Evolutionary conservation across 2,113 vertebrate genomes (phyloP).

Genomic region (Dromiciops gliroides): DNA sequence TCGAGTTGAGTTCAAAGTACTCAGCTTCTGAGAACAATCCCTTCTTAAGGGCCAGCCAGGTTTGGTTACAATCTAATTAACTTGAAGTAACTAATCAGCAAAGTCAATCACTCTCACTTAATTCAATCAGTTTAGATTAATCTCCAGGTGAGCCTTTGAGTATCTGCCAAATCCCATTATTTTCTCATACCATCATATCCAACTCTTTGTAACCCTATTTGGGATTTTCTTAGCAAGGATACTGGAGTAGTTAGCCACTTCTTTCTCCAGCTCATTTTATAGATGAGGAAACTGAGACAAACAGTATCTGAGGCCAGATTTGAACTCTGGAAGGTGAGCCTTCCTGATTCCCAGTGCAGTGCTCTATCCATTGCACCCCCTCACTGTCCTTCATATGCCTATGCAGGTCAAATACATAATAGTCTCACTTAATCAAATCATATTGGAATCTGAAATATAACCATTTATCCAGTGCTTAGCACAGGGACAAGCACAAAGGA

Average conservation of each 20-base stretch:
- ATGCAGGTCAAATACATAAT: neutral
- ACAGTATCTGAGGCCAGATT: neutral
- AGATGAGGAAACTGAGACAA: neutral
- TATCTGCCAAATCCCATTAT: too few species aligned
- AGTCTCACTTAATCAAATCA: neutral
- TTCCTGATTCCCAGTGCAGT: neutral
- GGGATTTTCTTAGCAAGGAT: neutral
- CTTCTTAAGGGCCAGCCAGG: too few species aligned
- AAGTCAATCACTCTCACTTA: too few species aligned
- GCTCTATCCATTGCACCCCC: neutral
- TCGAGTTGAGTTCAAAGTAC: too few species aligned
- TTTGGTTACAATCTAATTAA: too few species aligned
- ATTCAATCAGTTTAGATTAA: too few species aligned
- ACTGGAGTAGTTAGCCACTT: neutral
- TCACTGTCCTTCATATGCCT: neutral
- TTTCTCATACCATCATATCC: too few species aligned
- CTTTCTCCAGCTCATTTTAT: neutral
- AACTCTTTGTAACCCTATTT: too few species aligned
- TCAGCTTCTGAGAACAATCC: too few species aligned
- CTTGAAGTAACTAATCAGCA: too few species aligned
- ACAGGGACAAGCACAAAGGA: neutral
- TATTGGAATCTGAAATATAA: neutral
- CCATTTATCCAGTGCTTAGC: neutral
- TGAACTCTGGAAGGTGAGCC: neutral
- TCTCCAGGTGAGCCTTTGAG: too few species aligned